phyloP scores from a whole-genome alignment of 1,140 invertebrate species.

The Drosophila nigrodunni region DNA sequence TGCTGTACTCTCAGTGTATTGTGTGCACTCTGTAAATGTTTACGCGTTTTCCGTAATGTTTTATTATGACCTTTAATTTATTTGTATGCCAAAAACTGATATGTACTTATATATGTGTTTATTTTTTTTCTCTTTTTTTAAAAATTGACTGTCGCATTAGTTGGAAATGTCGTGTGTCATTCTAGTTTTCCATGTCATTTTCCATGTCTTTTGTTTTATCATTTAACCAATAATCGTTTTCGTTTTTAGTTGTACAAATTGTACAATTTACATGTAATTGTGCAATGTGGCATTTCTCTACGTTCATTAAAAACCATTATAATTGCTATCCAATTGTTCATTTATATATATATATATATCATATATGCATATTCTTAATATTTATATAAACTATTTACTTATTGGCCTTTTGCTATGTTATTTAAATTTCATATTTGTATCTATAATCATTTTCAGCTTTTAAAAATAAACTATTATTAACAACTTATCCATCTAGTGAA shows the following conservation, averaged over 20 bases:
- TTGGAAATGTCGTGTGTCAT: slow-evolving; percentile 20
- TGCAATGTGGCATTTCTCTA: slow-evolving; percentile 66
- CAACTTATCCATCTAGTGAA: slow-evolving; percentile 63
- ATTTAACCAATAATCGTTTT: slow-evolving; percentile 1
- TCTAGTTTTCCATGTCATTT: slow-evolving; percentile 37
- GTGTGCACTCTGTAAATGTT: slow-evolving; percentile 55
- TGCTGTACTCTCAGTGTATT: neutral
- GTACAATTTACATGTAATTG: slow-evolving; percentile 43
- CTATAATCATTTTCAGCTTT: slow-evolving; percentile 56
- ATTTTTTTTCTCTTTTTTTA: slow-evolving; percentile 33
- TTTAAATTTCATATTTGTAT: slow-evolving; percentile 60
- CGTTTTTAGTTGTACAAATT: slow-evolving; percentile 29
- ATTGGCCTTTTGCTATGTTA: slow-evolving; percentile 37
- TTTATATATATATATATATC: slow-evolving; percentile 23
- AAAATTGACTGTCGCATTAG: slow-evolving; percentile 62
- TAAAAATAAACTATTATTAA: slow-evolving; percentile 80
- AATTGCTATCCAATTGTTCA: slow-evolving; percentile 69
- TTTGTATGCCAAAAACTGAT: slow-evolving; percentile 63
- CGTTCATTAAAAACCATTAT: slow-evolving; percentile 73
- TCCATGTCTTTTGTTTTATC: slow-evolving; percentile 17
- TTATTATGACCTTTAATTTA: slow-evolving; percentile 45
- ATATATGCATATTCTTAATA: slow-evolving; percentile 30
- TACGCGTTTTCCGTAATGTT: slow-evolving; percentile 66
- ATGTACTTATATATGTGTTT: slow-evolving; percentile 71
- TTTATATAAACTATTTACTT: slow-evolving; percentile 42